Base-by-base conservation (phyloP, 2,888 invertebrate genomes). In the Drosophila neonasuta region DNA sequence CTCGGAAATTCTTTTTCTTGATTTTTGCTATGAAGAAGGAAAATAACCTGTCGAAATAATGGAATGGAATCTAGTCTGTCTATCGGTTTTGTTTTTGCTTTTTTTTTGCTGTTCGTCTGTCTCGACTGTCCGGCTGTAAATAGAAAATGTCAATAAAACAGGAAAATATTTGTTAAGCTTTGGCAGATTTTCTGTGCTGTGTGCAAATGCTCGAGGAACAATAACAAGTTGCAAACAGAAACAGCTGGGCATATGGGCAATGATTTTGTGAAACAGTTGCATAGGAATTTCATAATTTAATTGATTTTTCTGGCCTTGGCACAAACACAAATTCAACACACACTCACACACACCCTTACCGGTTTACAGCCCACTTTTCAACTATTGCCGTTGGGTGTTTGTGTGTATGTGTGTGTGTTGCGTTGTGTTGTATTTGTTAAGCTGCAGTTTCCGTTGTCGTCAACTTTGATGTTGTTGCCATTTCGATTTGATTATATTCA, bases 231-330 rank as follows among this genome's bases (percentile, higher is more conserved):
- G 13, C 11, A 5, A 58, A 13, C 11, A 46, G 10, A 46, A 15
- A 41, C 51, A 60, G 49, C 34, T 49, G 54, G 42, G 51, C 62
- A 64, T 56, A 52, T 60, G 17, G 44, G 24, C 49, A 67, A 65
- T 15, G 11, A 45, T 55, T 32, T 55, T 66, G 39, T 73, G 63
- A 57, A 73, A 51, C 51, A 65, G 60, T 30, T 61, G 70, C 70
- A 80, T 62, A 54, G 59, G 57, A 64, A 69, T 68, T 70, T 20
- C 67, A 86, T 82, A 83, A 86, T 70, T 83, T 86, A 81, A 85
- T 86, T 86, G 81, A 86, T 86, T 81, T 80, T 75, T 69, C 59
- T 83, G 70, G 64, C 80, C 80, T 86, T 81, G 78, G 39, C 67
- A 45, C 55, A 45, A 48, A 41, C 56, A 39, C n/a, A 39, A 39